Conservation (phyloP, 2,797 vertebrate species). For the Tapera naevia region DNA sequence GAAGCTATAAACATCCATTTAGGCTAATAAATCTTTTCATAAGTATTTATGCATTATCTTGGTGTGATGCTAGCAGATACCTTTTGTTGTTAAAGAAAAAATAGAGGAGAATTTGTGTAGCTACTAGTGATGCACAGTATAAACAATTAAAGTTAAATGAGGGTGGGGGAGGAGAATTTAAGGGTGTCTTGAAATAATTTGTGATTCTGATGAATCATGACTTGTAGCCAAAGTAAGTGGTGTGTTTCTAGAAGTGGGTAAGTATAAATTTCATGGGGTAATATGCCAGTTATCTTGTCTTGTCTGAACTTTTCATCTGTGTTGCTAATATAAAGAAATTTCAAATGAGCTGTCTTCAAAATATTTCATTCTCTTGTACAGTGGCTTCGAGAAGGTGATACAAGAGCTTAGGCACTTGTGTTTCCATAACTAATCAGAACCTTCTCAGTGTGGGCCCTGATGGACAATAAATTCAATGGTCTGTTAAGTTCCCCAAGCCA, state of each 20-base stretch:
- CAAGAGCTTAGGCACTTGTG: accelerated
- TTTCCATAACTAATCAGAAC: background rate
- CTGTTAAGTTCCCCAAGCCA: background rate
- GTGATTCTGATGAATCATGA: background rate
- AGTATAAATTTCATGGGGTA: background rate
- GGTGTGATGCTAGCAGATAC: background rate
- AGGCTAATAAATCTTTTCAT: background rate
- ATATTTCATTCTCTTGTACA: background rate
- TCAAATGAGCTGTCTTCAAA: background rate
- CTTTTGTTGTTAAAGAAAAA: background rate
- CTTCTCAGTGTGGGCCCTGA: background rate
- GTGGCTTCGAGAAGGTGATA: background rate
- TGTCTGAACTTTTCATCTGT: background rate
- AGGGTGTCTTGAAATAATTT: background rate
- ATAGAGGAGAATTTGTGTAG: background rate
- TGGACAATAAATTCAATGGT: conserved; percentile 9
- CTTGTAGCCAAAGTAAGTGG: background rate
- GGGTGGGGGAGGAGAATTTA: background rate
- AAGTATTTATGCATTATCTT: background rate
- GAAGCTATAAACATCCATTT: background rate
- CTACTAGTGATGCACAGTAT: background rate
- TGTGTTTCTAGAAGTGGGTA: background rate
- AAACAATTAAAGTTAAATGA: background rate
- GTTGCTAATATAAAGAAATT: background rate
- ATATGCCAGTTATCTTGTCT: background rate